Conservation (phyloP, 2,888 invertebrate species). For the Drosophila histrio region DNA sequence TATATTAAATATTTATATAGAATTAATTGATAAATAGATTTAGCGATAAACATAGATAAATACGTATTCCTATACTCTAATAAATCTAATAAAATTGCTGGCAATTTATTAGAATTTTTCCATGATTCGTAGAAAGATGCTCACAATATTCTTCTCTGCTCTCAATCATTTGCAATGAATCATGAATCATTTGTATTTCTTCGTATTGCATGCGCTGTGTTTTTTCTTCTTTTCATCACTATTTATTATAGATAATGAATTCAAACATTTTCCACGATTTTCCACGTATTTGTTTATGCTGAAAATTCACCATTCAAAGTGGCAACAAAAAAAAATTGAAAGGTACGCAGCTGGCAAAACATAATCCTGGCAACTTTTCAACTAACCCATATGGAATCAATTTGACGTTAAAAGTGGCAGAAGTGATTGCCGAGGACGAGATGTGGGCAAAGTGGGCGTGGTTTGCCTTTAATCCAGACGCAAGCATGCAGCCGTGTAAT, state of each 20-base stretch:
- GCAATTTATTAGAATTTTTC: background rate
- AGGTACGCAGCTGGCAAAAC: slow-evolving; percentile 4
- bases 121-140: slow-evolving; percentile 20
- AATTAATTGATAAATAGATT: background rate
- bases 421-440: slow-evolving; percentile 1
- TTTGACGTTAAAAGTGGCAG: slow-evolving; percentile 44
- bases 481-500: slow-evolving; percentile 69
- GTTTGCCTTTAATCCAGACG: slow-evolving; percentile 46
- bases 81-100: background rate
- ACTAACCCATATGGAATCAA: slow-evolving; percentile 50
- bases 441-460: slow-evolving; percentile 8
- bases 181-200: slow-evolving; percentile 23
- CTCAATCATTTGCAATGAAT: background rate
- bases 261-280: background rate
- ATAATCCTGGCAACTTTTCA: slow-evolving; percentile 35
- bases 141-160: background rate
- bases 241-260: background rate
- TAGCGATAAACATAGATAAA: background rate
- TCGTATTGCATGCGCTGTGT: slow-evolving; percentile 1
- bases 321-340: background rate
- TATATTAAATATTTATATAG: background rate
- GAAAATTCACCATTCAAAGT: background rate
- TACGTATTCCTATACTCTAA: background rate
- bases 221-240: background rate
- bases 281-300: slow-evolving; percentile 3